Evolutionary conservation across 2,113 vertebrate species (phyloP).

Genomic region (Ptyas mucosa): DNA sequence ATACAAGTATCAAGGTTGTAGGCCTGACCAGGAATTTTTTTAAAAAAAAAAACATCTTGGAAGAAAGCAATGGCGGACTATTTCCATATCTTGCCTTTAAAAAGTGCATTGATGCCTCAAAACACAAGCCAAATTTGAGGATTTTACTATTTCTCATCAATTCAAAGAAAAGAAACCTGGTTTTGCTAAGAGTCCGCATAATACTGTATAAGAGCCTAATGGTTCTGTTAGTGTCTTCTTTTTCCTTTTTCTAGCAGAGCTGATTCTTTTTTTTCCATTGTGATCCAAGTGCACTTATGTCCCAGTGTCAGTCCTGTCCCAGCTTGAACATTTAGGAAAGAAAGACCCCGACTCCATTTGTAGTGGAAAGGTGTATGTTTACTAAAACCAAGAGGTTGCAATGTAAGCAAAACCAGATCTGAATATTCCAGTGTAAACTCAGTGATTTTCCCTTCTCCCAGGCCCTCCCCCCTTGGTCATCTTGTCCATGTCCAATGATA

Average conservation of each 20-base stretch:
- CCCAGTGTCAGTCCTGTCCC: background rate
- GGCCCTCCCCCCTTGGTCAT: background rate
- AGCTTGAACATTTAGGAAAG: background rate
- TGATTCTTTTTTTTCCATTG: background rate
- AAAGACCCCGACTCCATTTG: background rate
- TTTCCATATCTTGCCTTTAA: background rate
- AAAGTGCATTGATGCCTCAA: background rate
- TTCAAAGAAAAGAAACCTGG: background rate
- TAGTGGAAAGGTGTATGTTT: background rate
- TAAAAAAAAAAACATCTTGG: background rate
- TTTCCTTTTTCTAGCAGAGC: background rate
- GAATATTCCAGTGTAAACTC: background rate
- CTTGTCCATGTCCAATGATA: background rate
- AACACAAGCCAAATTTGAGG: background rate
- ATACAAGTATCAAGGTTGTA: background rate
- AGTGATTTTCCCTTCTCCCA: background rate
- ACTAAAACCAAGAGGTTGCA: background rate
- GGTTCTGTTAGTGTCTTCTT: background rate
- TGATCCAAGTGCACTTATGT: background rate
- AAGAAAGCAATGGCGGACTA: background rate
- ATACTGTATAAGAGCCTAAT: background rate
- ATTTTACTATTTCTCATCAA: background rate
- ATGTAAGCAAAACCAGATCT: background rate
- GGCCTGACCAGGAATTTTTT: background rate
- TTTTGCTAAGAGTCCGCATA: background rate